phyloP scores from a whole-genome alignment of 2,888 invertebrate genomes.

The Torymus auratus region DNA sequence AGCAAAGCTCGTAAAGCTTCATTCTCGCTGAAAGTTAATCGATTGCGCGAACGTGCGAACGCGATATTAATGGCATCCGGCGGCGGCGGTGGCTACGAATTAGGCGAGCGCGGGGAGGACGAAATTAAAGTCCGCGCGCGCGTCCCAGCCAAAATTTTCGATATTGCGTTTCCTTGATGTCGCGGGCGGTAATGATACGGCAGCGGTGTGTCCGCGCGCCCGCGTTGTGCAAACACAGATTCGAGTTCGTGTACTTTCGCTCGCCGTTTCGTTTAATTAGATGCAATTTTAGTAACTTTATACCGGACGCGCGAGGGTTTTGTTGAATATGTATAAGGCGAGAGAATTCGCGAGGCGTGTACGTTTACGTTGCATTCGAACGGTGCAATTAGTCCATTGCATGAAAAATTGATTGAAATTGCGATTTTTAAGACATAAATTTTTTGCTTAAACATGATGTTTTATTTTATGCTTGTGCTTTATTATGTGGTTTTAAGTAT shows the following conservation, averaged over 20 bases:
- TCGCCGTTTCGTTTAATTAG: constrained; percentile 7
- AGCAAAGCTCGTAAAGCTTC: neutral
- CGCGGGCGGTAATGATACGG: too few relatives aligned
- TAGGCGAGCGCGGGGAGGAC: neutral
- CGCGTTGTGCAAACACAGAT: neutral
- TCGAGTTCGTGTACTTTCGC: neutral
- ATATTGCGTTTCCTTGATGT: constrained; percentile 4
- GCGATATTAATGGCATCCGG: constrained; percentile 33
- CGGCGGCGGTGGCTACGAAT: neutral
- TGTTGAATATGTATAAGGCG: constrained; percentile 18
- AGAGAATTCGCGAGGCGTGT: neutral
- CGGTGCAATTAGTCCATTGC: neutral
- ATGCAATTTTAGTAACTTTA: constrained; percentile 21
- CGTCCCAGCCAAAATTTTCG: neutral
- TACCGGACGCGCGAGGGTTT: neutral
- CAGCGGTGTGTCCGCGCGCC: too few relatives aligned
- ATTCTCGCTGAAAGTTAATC: constrained; percentile 11
- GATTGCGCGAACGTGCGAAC: neutral
- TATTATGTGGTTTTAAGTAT: too few relatives aligned
- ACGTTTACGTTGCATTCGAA: constrained; percentile 17
- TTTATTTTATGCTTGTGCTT: too few relatives aligned
- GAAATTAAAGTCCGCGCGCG: neutral
- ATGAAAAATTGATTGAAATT: constrained; percentile 9
- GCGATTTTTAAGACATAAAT: neutral
- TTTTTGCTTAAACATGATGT: too few relatives aligned